phyloP scores from a whole-genome alignment of 2,797 vertebrate species.

The Enteromius treurensis region DNA sequence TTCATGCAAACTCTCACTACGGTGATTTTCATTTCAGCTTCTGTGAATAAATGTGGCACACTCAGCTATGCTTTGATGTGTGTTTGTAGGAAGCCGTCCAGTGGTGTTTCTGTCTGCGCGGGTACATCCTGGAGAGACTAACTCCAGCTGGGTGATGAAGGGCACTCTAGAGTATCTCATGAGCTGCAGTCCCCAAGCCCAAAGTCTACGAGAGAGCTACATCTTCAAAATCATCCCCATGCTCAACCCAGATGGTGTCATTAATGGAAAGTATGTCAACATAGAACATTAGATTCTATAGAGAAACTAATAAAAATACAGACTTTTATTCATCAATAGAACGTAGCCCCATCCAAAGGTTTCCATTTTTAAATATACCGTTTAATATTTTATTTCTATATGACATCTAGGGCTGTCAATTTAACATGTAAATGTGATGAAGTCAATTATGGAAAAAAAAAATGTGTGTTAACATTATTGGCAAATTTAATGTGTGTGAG shows the following conservation, averaged over 20 bases:
- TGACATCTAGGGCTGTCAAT: not conserved
- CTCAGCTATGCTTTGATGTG: slow-evolving; percentile 16
- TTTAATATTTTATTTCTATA: not conserved
- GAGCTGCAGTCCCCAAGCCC: slow-evolving; percentile 86
- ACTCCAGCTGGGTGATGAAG: slow-evolving; percentile 99
- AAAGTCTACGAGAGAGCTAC: slow-evolving; percentile 90
- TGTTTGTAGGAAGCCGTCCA: slow-evolving; percentile 87
- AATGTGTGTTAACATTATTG: not conserved
- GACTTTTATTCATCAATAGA: not conserved
- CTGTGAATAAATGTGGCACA: not conserved
- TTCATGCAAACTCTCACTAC: not conserved
- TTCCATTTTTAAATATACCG: not conserved
- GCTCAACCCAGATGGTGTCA: slow-evolving; percentile 98
- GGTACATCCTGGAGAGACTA: slow-evolving; percentile 98
- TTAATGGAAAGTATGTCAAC: slow-evolving; percentile 94
- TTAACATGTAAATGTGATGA: too few species aligned
- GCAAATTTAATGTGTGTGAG: not conserved
- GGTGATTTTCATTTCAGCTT: not conserved
- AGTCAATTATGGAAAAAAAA: not conserved
- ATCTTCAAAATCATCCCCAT: slow-evolving; percentile 99
- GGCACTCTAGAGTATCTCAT: slow-evolving; percentile 96
- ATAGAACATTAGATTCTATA: not conserved
- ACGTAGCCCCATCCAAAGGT: not conserved
- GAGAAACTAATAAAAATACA: not conserved
- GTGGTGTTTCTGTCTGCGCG: slow-evolving; percentile 94